Percentiles rank a stretch among this genome's conserved stretches.
Evolutionary conservation across 2,113 vertebrate genomes (phyloP).

Genomic region (Natator depressus): DNA sequence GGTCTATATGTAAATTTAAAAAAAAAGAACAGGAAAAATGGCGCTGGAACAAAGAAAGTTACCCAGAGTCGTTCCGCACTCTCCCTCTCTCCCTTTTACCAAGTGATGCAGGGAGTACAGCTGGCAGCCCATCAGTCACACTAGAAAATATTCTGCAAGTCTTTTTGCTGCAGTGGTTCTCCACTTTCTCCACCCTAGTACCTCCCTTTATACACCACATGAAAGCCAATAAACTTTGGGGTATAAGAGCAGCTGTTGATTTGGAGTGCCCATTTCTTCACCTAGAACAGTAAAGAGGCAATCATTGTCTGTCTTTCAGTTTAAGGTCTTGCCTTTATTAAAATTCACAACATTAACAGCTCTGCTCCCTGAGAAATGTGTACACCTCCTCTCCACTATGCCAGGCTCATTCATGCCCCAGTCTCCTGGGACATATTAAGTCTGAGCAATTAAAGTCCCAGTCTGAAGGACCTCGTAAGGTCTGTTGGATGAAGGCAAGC

Average conservation of each 20-base stretch:
- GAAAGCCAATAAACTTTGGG: background rate
- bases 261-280: background rate
- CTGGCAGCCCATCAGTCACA: background rate
- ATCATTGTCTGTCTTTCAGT: background rate
- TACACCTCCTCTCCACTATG: background rate
- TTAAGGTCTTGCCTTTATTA: background rate
- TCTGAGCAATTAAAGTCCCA: background rate
- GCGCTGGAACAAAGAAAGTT: no score
- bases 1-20: no score
- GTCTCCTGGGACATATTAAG: background rate
- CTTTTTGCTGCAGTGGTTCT: background rate
- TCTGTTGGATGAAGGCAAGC: background rate
- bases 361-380: background rate
- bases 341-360: background rate
- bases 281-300: background rate
- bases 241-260: background rate
- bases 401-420: no score
- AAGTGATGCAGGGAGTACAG: background rate
- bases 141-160: background rate
- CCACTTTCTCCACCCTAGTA: background rate
- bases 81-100: background rate
- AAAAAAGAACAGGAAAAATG: no score
- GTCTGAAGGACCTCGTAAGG: background rate
- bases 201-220: background rate
- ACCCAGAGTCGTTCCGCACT: no score